Percentiles rank a stretch among this genome's conserved stretches.
These are phyloP conservation scores for Turdus rufiventris DNA, from an alignment of 2,113 vertebrate genomes.

Conservation along the genomic window DNA sequence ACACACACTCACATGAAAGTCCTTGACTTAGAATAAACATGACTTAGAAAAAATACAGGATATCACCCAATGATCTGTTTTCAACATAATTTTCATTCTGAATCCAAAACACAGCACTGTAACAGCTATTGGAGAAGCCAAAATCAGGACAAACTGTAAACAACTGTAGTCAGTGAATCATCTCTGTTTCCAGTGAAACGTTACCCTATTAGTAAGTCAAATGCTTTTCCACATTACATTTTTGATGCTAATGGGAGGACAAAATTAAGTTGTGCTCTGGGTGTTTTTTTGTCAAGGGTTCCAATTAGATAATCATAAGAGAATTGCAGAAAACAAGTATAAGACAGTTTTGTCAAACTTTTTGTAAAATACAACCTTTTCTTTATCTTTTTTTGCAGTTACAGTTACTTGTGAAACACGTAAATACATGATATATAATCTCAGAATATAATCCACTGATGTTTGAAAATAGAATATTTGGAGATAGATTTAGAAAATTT, in stretches of 20 bases:
- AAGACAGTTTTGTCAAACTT: background rate
- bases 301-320: background rate
- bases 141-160: background rate
- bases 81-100: background rate
- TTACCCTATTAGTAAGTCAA: background rate
- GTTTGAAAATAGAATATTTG: background rate
- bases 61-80: background rate
- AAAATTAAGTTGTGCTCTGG: background rate
- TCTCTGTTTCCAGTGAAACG: background rate
- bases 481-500: background rate
- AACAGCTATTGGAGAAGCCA: background rate
- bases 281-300: background rate
- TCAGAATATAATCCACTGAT: background rate
- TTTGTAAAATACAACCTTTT: background rate
- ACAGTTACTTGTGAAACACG: background rate
- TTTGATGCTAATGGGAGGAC: background rate
- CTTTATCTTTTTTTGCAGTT: background rate
- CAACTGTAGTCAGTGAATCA: background rate
- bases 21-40: background rate
- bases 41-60: background rate
- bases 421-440: background rate
- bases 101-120: background rate
- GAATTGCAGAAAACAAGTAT: background rate
- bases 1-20: rapidly evolving
- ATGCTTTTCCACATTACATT: background rate